phyloP scores from a whole-genome alignment of 2,888 invertebrate genomes.

The Steinernema hermaphroditum region DNA sequence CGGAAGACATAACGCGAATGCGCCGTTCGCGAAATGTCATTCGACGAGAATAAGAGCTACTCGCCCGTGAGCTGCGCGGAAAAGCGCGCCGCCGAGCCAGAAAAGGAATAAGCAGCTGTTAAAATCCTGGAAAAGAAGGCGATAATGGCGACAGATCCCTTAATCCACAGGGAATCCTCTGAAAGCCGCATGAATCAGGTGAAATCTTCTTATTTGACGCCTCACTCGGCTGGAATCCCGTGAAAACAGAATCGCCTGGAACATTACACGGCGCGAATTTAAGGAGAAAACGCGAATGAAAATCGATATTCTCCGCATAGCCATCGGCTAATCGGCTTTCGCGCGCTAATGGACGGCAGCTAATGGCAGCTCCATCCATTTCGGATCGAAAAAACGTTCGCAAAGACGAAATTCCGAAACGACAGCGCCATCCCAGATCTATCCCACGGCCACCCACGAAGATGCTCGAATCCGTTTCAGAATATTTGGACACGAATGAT shows the following conservation, averaged over 20 bases:
- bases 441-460: not conserved
- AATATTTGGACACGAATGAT: too few species aligned
- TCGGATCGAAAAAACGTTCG: not conserved
- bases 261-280: too few species aligned
- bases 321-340: not conserved
- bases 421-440: too few species aligned
- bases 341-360: not conserved
- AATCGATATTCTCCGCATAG: slow-evolving; percentile 3
- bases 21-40: too few species aligned
- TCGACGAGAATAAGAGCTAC: too few species aligned
- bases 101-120: too few species aligned
- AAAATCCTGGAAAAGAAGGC: not conserved
- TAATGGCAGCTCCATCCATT: not conserved
- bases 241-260: not conserved
- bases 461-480: not conserved
- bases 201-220: not conserved
- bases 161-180: not conserved
- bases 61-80: too few species aligned
- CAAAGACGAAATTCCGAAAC: not conserved
- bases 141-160: not conserved
- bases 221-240: not conserved
- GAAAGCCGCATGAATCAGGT: not conserved
- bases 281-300: not conserved
- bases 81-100: too few species aligned
- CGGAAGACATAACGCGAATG: too few species aligned